Conservation (phyloP, 2,113 vertebrate genomes). For the Clarias batrachus region DNA sequence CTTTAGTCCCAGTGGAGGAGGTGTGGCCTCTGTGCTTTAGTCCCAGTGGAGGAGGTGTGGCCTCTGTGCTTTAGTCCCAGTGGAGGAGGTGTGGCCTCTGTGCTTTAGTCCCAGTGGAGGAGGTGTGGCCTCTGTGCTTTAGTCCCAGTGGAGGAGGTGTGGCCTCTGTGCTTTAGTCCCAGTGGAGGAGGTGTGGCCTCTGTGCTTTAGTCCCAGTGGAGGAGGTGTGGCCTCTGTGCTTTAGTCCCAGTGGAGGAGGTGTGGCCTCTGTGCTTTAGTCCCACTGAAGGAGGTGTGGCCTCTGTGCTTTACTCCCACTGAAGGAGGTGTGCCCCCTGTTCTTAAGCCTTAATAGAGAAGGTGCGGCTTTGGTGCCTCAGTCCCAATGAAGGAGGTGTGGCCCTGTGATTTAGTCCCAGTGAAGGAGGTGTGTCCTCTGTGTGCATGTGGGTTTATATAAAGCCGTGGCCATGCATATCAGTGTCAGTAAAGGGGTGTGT, state of each 20-base stretch:
- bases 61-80: accelerated
- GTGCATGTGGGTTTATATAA: no score
- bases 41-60: no score
- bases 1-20: no score
- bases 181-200: background rate
- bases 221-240: background rate
- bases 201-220: background rate
- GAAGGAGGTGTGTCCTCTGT: background rate
- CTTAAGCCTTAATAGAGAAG: background rate
- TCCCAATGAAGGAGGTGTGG: background rate
- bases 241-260: background rate
- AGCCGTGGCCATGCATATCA: no score
- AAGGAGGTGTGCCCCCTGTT: background rate
- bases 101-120: no score
- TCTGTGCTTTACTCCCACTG: background rate
- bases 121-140: background rate
- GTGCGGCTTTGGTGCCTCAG: background rate
- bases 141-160: background rate
- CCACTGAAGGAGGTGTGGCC: background rate
- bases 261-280: background rate
- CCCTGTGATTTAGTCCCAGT: background rate
- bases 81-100: background rate
- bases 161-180: background rate
- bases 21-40: no score
- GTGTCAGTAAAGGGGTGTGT: background rate